Base-by-base conservation (phyloP, 2,888 invertebrate genomes). In the Lithosia quadra region DNA sequence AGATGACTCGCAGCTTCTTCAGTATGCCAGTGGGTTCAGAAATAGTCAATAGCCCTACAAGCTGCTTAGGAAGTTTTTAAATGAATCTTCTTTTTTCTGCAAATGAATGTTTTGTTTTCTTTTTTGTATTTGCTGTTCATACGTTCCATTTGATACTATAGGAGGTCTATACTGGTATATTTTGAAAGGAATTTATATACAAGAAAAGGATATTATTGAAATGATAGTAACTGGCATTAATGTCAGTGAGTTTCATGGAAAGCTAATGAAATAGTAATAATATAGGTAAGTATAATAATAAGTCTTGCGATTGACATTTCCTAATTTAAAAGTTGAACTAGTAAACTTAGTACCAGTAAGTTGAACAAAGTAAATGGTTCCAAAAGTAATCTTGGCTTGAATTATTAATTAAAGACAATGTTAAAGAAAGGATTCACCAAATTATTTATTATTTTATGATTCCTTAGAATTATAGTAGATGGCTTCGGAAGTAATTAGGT, bases 281-380 rank as follows among this genome's bases (percentile, higher is more conserved):
- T 18, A 43, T 43, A 43, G n/a, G n/a, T n/a, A n/a, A n/a, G n/a
- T n/a, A n/a, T 43, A 43, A 18, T 13, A 43, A 18, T 18, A 18
- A 43, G 43, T 18, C 43, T 11, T 22, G 55, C 22, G 55, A 21
- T 55, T 22, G 55, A 55, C 22, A 55, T 21, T 55, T 22, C 55
- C 55, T 55, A 22, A 55, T 55, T 43, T 43, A 43, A 43, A 43
- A 43, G 43, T 43, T 43, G 43, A 43, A 43, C 43, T 43, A 18
- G 18, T 43, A 43, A 43, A 43, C 18, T 39, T 39, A 15, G 15
- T 39, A 39, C 39, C 15, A 39, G 39, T 43, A 43, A 43, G 43
- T 43, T 18, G 18, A 43, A 18, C 43, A 43, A 43, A 43, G 18
- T 43, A 43, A 43, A 18, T 43, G 18, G 18, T 18, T 43, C 43